A percentile compares a stretch with the other conserved stretches of the same genome.
Evolutionary conservation across 2,888 invertebrate genomes (phyloP).

Genomic region (Melangyna quadrimaculata): DNA sequence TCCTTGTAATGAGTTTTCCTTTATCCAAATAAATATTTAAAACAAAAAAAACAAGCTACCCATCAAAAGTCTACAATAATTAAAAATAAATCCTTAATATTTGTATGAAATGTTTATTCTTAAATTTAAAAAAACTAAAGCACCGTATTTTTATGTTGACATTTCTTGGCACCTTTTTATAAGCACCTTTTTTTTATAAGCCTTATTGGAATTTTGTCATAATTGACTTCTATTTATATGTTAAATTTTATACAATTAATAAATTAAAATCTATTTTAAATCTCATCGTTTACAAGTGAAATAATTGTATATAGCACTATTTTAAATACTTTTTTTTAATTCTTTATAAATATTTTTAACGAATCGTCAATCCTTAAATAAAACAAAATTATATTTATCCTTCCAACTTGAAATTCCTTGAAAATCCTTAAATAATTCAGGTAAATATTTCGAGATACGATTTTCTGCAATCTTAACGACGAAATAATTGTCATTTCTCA

Average conservation of each 20-base stretch:
- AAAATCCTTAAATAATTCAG: slow-evolving; percentile 42
- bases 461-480: slow-evolving; percentile 81
- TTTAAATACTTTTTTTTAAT: not conserved
- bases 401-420: not conserved
- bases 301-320: not conserved
- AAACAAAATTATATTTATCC: not conserved
- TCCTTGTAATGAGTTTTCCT: slow-evolving; percentile 37
- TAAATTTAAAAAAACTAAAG: not conserved
- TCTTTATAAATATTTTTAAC: not conserved
- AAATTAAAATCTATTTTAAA: not conserved
- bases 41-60: not conserved
- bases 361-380: not conserved
- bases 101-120: not conserved
- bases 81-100: not conserved
- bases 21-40: not conserved
- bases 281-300: slow-evolving; percentile 43
- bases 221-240: not conserved
- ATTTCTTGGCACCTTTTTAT: slow-evolving; percentile 1
- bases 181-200: not conserved
- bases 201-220: not conserved
- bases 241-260: not conserved
- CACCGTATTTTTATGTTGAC: not conserved
- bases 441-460: slow-evolving; percentile 78
- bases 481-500: slow-evolving; percentile 75
- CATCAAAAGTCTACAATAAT: not conserved